phyloP scores from a whole-genome alignment of 2,888 invertebrate species.

The Toxonevra muliebris region DNA sequence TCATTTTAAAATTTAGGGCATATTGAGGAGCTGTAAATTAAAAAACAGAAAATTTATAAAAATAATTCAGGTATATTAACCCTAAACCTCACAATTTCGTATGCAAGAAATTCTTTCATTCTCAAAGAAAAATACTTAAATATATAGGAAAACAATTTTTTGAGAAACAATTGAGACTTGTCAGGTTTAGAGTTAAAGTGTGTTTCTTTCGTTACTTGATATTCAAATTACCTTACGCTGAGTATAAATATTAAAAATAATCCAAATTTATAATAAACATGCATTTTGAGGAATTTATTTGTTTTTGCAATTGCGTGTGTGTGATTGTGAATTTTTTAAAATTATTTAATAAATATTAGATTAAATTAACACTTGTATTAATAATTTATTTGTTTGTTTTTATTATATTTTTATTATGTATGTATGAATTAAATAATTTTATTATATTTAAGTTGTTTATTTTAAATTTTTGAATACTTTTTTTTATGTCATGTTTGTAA shows the following conservation, averaged over 20 bases:
- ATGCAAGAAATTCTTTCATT: too few relatives aligned
- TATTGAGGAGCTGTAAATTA: too few relatives aligned
- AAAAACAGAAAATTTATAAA: too few relatives aligned
- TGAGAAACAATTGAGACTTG: too few relatives aligned
- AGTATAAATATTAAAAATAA: conserved; percentile 61
- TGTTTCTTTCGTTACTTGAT: too few relatives aligned
- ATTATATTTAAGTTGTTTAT: conserved; percentile 4
- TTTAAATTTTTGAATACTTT: background rate
- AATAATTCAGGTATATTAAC: too few relatives aligned
- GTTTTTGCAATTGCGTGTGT: background rate
- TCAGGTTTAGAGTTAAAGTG: too few relatives aligned
- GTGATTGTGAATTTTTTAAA: background rate
- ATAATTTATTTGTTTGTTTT: conserved; percentile 1
- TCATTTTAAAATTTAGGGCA: too few relatives aligned
- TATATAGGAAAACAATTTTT: too few relatives aligned
- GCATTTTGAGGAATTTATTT: conserved; percentile 46
- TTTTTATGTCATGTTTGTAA: background rate
- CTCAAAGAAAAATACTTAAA: too few relatives aligned
- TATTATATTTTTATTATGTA: background rate
- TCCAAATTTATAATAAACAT: conserved; percentile 62
- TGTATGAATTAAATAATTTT: background rate
- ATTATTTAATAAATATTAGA: background rate
- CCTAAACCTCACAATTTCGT: too few relatives aligned
- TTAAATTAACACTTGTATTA: background rate
- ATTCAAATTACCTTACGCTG: conserved; percentile 56